Conservation (phyloP, 2,113 vertebrate genomes). For the Psittacus erithacus region DNA sequence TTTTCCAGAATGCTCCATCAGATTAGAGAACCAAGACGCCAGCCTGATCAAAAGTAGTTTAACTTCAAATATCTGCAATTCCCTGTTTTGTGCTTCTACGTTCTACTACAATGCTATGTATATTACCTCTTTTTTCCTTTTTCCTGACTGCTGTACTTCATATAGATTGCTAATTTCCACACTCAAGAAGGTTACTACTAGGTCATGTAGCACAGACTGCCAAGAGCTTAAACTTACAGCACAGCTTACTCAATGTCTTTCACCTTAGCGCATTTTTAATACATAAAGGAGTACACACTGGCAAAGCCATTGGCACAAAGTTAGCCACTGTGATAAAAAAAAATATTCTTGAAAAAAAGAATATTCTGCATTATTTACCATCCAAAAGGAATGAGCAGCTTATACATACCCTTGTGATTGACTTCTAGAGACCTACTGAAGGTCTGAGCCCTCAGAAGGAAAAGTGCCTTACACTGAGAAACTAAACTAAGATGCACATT, state of each 20-base stretch:
- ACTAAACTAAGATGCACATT: background rate
- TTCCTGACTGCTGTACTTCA: background rate
- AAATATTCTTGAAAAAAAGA: background rate
- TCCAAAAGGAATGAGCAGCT: background rate
- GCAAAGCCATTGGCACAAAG: background rate
- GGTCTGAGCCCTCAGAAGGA: background rate
- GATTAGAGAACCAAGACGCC: background rate
- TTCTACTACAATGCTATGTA: background rate
- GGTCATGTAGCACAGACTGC: background rate
- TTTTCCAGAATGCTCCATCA: background rate
- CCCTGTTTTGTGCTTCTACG: background rate
- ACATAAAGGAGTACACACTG: background rate
- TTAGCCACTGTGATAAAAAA: background rate
- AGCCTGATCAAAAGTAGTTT: background rate
- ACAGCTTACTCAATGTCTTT: background rate
- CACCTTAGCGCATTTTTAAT: background rate
- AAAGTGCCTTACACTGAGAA: background rate
- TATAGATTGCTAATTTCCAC: background rate
- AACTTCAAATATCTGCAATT: background rate
- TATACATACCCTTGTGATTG: background rate
- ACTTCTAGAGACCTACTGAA: background rate
- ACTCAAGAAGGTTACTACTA: background rate
- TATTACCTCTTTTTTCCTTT: background rate
- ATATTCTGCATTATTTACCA: background rate
- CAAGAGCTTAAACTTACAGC: background rate